A percentile compares a stretch with the other conserved stretches of the same genome.
Evolutionary conservation across 2,888 invertebrate species (phyloP).

Genomic region (Phyllotreta striolata): DNA sequence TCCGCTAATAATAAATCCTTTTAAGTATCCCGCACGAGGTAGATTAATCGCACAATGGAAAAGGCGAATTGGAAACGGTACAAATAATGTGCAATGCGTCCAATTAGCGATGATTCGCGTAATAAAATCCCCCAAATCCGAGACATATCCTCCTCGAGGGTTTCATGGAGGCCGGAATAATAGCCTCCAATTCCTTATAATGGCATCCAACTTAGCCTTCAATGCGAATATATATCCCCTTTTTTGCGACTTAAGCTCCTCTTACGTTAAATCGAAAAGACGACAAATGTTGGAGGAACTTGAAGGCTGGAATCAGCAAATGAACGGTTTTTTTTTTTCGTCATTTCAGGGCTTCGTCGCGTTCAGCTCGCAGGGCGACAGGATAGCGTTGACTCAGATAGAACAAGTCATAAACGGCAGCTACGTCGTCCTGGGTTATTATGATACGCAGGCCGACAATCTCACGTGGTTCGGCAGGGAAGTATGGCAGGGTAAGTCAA

Average conservation of each 20-base stretch:
- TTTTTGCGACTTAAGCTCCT: constrained; percentile 16
- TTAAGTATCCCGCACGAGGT: no score
- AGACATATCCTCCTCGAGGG: background rate
- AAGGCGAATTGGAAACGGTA: no score
- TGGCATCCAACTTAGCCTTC: constrained; percentile 10
- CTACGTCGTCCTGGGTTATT: constrained; percentile 93
- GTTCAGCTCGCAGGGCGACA: constrained; percentile 97
- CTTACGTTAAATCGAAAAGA: constrained; percentile 7
- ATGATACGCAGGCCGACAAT: constrained; percentile 95
- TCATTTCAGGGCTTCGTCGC: constrained; percentile 89
- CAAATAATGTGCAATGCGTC: no score
- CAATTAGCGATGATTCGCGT: no score
- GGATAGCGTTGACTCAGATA: constrained; percentile 97
- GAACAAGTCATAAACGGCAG: constrained; percentile 96
- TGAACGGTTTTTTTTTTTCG: constrained; percentile 30
- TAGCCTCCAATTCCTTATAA: constrained; percentile 7
- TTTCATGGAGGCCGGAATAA: background rate
- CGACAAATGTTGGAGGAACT: constrained; percentile 26
- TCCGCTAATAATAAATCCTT: no score
- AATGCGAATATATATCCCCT: constrained; percentile 9
- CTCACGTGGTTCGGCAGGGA: constrained; percentile 93
- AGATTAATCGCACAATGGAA: no score
- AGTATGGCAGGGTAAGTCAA: constrained; percentile 86
- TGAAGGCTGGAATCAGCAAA: constrained; percentile 22
- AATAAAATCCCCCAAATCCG: background rate